Evolutionary conservation across 2,888 invertebrate genomes (phyloP).

Genomic region (Bedellia somnulentella): DNA sequence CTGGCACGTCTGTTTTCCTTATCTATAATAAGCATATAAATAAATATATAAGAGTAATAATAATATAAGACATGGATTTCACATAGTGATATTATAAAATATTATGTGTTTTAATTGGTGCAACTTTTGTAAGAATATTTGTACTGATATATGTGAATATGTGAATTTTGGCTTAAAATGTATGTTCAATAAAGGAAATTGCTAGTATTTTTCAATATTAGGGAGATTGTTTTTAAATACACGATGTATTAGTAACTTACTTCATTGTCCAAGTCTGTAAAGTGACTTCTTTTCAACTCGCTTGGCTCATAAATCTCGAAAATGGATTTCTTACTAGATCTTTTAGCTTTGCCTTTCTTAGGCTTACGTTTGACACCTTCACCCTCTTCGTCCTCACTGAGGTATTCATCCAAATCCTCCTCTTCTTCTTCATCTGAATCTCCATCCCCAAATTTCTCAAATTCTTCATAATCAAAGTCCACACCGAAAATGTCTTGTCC

Average conservation of each 20-base stretch:
- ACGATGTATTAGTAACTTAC: too few species aligned
- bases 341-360: conserved; percentile 76
- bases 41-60: background rate
- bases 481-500: conserved; percentile 99
- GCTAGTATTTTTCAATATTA: too few species aligned
- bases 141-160: too few species aligned
- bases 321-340: conserved; percentile 80
- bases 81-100: too few species aligned
- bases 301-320: conserved; percentile 97
- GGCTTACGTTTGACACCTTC: conserved; percentile 62
- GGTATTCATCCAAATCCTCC: conserved; percentile 74
- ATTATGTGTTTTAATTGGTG: too few species aligned
- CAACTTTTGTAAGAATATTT: too few species aligned
- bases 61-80: too few species aligned
- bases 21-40: conserved; percentile 43
- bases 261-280: conserved; percentile 91
- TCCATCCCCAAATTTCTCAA: conserved; percentile 84
- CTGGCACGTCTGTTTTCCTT: conserved; percentile 85
- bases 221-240: too few species aligned
- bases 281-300: conserved; percentile 93
- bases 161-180: too few species aligned
- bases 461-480: conserved; percentile 95
- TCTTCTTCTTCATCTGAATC: conserved; percentile 85
- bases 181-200: too few species aligned
- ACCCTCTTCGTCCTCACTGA: conserved; percentile 74